Evolutionary conservation across 37 sponge, comb jelly and placozoan genomes (phyloP).

Genomic region (Chondrilla cf. caribensis): DNA sequence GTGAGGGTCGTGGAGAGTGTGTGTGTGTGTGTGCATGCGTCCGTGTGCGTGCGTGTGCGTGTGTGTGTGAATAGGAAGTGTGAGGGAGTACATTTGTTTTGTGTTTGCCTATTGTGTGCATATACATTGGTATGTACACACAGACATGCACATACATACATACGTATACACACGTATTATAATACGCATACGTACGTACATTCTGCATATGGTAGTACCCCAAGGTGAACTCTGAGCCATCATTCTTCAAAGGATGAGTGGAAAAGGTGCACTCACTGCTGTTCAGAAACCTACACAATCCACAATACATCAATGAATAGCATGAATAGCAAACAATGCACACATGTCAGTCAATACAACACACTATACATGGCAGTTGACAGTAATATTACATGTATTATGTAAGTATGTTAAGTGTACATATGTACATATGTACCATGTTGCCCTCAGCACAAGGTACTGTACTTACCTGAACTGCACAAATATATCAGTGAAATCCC

Average conservation of each 20-base stretch:
- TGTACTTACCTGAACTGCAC: slow-evolving; percentile 62
- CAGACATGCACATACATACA: too few species aligned
- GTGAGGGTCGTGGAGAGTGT: background rate
- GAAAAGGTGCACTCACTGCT: slow-evolving; percentile 52
- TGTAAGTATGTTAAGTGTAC: background rate
- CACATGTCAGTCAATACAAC: too few species aligned
- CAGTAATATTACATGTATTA: too few species aligned
- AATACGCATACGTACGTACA: slow-evolving; percentile 17
- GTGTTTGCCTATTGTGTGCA: too few species aligned
- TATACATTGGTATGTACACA: too few species aligned
- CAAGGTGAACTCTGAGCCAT: slow-evolving; percentile 56
- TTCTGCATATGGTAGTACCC: slow-evolving; percentile 83
- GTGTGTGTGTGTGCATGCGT: too few species aligned
- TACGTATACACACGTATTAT: too few species aligned
- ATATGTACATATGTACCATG: background rate
- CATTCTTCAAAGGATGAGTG: slow-evolving; percentile 70
- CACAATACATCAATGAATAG: background rate
- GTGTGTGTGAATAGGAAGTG: background rate
- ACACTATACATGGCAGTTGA: too few species aligned
- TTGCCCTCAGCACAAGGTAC: too few species aligned
- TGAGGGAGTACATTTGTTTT: too few species aligned
- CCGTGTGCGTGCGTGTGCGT: background rate
- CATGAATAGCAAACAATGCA: background rate
- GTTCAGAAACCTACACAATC: slow-evolving; percentile 22
- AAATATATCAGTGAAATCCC: slow-evolving; percentile 69